Conservation (phyloP, 2,888 invertebrate species). For the Blomia tropicalis region DNA sequence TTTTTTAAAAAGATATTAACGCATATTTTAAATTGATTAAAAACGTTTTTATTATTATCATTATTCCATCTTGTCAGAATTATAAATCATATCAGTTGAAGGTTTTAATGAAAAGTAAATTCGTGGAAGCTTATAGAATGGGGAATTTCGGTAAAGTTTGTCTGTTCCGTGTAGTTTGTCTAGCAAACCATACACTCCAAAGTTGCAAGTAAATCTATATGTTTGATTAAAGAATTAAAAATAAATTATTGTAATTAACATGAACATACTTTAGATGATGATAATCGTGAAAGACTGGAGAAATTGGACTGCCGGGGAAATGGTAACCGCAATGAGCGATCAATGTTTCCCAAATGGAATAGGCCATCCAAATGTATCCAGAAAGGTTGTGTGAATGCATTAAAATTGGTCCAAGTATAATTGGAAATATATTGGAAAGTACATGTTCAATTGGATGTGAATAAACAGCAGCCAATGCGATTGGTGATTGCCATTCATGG, state of each 20-base stretch:
- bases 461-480: conserved; percentile 63
- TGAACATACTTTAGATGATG: conserved; percentile 66
- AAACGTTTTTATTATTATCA: neutral
- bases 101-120: neutral
- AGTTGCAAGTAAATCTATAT: conserved; percentile 62
- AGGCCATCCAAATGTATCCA: conserved; percentile 52
- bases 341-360: conserved; percentile 59
- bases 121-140: conserved; percentile 50
- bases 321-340: conserved; percentile 72
- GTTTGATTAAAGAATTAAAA: conserved; percentile 6
- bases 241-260: too few species aligned
- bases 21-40: neutral
- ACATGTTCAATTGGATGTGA: conserved; percentile 60
- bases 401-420: conserved; percentile 44
- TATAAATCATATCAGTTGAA: neutral
- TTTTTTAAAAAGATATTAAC: conserved; percentile 24
- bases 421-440: conserved; percentile 58
- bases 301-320: conserved; percentile 64
- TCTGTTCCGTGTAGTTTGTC: conserved; percentile 71
- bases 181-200: conserved; percentile 60
- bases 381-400: conserved; percentile 35
- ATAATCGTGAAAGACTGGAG: conserved; percentile 65
- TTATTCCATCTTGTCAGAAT: too few species aligned
- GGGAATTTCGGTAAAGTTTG: conserved; percentile 52
- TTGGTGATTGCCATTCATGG: conserved; percentile 73